phyloP scores from a whole-genome alignment of 2,888 invertebrate genomes.

The Ennomos quercinarius region DNA sequence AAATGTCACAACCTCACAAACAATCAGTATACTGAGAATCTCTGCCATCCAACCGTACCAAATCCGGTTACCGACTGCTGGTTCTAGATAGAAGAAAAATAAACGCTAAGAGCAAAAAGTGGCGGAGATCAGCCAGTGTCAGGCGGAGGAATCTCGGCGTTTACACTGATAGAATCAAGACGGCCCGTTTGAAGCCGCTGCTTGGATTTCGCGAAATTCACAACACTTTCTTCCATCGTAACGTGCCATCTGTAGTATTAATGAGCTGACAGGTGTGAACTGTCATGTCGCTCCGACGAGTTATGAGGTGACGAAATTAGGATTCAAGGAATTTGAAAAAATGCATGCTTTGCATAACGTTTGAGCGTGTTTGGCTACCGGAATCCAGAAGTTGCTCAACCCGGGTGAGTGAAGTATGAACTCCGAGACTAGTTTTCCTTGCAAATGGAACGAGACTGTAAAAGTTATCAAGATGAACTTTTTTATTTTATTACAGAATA shows the following conservation, averaged over 20 bases:
- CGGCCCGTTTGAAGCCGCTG: conserved; percentile 51
- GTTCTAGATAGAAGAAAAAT: conserved; percentile 35
- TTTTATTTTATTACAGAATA: too few relatives aligned
- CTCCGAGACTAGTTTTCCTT: conserved; percentile 8
- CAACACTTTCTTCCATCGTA: conserved; percentile 54
- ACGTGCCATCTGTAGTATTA: conserved; percentile 55
- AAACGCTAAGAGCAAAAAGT: conserved; percentile 19
- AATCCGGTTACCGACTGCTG: conserved; percentile 45
- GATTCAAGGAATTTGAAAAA: conserved; percentile 26
- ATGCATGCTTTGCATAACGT: conserved; percentile 7
- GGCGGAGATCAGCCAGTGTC: conserved; percentile 41
- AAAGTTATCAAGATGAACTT: neutral
- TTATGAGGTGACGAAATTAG: conserved; percentile 31
- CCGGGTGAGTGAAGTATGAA: neutral
- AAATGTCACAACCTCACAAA: conserved; percentile 34
- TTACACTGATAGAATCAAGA: conserved; percentile 34
- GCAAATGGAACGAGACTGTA: conserved; percentile 5
- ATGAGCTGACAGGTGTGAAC: conserved; percentile 55
- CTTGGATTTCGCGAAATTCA: conserved; percentile 45
- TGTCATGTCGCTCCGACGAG: conserved; percentile 34
- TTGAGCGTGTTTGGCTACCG: conserved; percentile 13
- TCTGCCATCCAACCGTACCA: conserved; percentile 16
- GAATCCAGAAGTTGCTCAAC: conserved; percentile 12
- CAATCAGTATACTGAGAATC: conserved; percentile 43
- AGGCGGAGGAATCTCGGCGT: conserved; percentile 40